Conservation (phyloP, 1,140 invertebrate genomes). For the Drosophila ambigua region DNA sequence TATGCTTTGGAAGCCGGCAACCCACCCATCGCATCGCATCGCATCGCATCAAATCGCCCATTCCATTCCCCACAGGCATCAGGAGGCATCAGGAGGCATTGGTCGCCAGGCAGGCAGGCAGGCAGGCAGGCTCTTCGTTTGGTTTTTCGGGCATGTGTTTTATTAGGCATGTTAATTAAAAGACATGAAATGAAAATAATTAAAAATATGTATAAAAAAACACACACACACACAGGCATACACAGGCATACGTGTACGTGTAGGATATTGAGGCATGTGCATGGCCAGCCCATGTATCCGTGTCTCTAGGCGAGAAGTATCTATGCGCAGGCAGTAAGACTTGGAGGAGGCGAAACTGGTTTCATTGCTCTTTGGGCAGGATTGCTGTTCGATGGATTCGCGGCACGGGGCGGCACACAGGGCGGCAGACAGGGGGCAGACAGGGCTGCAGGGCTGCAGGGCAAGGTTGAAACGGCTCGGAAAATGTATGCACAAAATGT, state of each 20-base stretch:
- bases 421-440: no score
- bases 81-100: constrained; percentile 1
- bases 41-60: no score
- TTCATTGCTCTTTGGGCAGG: constrained; percentile 29
- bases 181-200: constrained; percentile 83
- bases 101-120: background rate
- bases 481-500: no score
- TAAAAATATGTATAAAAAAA: constrained; percentile 75
- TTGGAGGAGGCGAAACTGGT: constrained; percentile 8
- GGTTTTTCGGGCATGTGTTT: constrained; percentile 72
- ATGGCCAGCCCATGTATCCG: background rate
- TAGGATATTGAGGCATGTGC: background rate
- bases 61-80: background rate
- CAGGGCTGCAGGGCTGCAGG: no score
- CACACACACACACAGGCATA: constrained; percentile 22
- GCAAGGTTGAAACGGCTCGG: no score
- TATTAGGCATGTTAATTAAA: constrained; percentile 83
- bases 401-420: no score
- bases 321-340: background rate
- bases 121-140: constrained; percentile 15
- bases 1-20: constrained; percentile 52
- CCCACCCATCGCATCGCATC: background rate
- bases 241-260: background rate
- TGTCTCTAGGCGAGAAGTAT: constrained; percentile 1
- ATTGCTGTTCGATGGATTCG: background rate